phyloP scores from a whole-genome alignment of 2,797 vertebrate genomes.

The Sebastes glaucus region DNA sequence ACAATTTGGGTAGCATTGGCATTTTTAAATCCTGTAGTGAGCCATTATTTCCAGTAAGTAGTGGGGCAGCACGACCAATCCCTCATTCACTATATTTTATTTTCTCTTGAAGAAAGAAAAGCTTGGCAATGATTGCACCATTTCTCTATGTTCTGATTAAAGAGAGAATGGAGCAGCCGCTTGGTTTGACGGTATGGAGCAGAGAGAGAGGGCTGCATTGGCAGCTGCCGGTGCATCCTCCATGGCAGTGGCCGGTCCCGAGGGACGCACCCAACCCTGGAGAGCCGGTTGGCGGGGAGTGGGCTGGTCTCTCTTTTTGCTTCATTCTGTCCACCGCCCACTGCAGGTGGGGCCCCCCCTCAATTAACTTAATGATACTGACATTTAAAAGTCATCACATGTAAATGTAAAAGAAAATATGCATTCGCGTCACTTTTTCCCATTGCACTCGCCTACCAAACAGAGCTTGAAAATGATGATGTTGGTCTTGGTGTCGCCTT shows the following conservation, averaged over 20 bases:
- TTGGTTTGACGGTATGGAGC: not conserved
- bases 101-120: not conserved
- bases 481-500: not conserved
- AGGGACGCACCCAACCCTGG: not conserved
- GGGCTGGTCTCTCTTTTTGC: not conserved
- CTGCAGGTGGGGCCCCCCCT: not conserved
- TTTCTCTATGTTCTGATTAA: not conserved
- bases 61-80: not conserved
- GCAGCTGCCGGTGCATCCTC: not conserved
- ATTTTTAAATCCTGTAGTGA: not conserved
- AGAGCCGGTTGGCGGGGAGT: not conserved
- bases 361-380: not conserved
- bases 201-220: not conserved
- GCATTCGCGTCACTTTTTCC: not conserved
- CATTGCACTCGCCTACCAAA: not conserved
- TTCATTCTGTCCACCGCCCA: not conserved
- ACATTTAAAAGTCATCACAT: slow-evolving; percentile 1
- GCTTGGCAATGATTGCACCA: not conserved
- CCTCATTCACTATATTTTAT: not conserved
- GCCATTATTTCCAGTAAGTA: not conserved
- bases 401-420: not conserved
- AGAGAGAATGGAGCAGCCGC: not conserved
- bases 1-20: not conserved
- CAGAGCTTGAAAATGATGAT: not conserved
- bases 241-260: not conserved